These are phyloP conservation scores for Hirtodrosophila trivittata DNA, from an alignment of 2,888 invertebrate species.

Conservation along the genomic window DNA sequence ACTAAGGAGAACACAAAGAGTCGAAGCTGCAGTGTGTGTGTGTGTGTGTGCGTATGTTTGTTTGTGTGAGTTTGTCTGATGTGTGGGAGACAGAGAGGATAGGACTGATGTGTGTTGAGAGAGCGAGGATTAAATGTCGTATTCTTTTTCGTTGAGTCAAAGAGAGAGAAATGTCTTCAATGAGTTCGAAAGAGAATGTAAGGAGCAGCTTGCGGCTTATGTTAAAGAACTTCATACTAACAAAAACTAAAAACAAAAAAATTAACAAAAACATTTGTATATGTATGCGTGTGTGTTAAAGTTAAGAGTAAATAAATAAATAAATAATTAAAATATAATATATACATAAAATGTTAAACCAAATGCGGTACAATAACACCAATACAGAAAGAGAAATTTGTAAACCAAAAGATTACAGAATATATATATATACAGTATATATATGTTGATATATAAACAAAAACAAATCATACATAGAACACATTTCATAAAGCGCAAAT, in stretches of 20 bases:
- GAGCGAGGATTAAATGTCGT: slow-evolving; percentile 28
- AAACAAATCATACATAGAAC: slow-evolving; percentile 69
- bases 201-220: slow-evolving; percentile 40
- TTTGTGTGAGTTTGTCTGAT: slow-evolving; percentile 1
- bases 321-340: slow-evolving; percentile 55
- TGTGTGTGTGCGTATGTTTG: background rate
- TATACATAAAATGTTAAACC: slow-evolving; percentile 37
- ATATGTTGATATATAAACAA: slow-evolving; percentile 28
- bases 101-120: slow-evolving; percentile 4
- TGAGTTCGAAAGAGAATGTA: slow-evolving; percentile 6
- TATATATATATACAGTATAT: slow-evolving; percentile 33
- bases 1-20: slow-evolving; percentile 18
- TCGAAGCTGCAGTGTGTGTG: slow-evolving; percentile 34
- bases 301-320: slow-evolving; percentile 19
- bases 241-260: slow-evolving; percentile 2
- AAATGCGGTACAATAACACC: slow-evolving; percentile 54
- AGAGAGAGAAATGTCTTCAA: slow-evolving; percentile 2
- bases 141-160: slow-evolving; percentile 28
- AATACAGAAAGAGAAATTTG: slow-evolving; percentile 36
- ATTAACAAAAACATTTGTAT: slow-evolving; percentile 6
- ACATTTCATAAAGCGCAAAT: slow-evolving; percentile 59
- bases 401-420: slow-evolving; percentile 45
- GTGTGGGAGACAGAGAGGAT: no score
- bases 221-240: slow-evolving; percentile 17
- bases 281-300: slow-evolving; percentile 35